Conservation (phyloP, 2,113 vertebrate species). For the Ammodytes marinus region DNA sequence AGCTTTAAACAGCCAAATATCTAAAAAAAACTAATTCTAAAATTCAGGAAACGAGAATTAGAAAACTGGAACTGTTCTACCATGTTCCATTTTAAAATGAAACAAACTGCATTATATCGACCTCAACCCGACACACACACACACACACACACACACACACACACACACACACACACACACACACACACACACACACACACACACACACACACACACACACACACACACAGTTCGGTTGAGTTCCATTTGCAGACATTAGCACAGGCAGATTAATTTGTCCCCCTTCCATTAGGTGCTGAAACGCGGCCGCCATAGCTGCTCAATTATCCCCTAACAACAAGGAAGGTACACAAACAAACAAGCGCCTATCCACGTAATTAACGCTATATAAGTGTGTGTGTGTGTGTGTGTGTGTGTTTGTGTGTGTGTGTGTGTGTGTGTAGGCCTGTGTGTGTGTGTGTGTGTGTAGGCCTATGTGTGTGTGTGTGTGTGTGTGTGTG, state of each 20-base stretch:
- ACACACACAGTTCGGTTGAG: constrained; percentile 27
- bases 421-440: constrained; percentile 38
- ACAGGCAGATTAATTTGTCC: constrained; percentile 85
- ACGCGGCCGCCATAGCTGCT: constrained; percentile 76
- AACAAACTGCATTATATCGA: neutral
- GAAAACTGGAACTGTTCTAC: neutral
- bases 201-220: neutral
- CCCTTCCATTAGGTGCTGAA: constrained; percentile 82
- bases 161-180: neutral
- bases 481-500: constrained; percentile 2
- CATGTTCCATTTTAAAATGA: neutral
- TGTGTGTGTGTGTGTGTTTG: constrained; percentile 5
- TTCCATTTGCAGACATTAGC: constrained; percentile 85
- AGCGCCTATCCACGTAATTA: constrained; percentile 58
- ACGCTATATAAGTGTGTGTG: constrained; percentile 6
- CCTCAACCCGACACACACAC: neutral
- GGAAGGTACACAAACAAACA: constrained; percentile 67
- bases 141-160: neutral
- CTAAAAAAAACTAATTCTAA: neutral
- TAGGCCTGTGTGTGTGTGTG: too few relatives aligned
- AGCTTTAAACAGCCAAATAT: too few relatives aligned
- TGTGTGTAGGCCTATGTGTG: too few relatives aligned
- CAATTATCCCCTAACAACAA: constrained; percentile 79
- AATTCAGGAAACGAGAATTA: neutral
- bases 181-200: neutral